Conservation (phyloP, 2,888 invertebrate genomes). For the Nephrotoma flavescens region DNA sequence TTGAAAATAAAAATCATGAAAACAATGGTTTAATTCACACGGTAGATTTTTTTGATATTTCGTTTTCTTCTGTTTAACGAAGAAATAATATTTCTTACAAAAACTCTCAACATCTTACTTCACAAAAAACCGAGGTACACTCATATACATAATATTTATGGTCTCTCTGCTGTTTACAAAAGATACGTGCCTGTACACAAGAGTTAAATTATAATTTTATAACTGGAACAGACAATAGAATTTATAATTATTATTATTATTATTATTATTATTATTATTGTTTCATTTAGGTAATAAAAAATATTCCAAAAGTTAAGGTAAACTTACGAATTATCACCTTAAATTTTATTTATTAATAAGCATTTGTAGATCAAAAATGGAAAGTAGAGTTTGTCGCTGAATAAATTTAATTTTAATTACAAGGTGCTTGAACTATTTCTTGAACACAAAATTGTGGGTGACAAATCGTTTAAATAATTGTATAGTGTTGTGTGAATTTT, state of each 20-base stretch:
- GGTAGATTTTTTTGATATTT: not conserved
- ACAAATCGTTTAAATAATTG: not conserved
- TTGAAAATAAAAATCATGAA: not conserved
- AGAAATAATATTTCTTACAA: not conserved
- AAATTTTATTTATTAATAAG: not conserved
- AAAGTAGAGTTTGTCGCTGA: not conserved
- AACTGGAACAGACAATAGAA: not conserved
- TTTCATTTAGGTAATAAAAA: not conserved
- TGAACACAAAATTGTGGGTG: not conserved
- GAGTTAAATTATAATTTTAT: not conserved
- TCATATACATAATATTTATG: not conserved
- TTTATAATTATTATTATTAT: not conserved
- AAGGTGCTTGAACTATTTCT: not conserved
- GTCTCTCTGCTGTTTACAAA: not conserved
- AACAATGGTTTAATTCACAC: constrained; percentile 3
- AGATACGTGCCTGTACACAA: not conserved
- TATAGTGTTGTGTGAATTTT: not conserved
- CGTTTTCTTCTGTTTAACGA: not conserved
- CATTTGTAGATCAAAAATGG: not conserved
- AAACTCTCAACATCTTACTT: not conserved
- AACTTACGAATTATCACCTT: not conserved
- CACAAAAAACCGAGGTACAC: not conserved
- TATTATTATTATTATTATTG: not conserved
- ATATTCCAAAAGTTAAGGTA: not conserved
- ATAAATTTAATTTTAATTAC: not conserved